Conservation (phyloP, 35 echinoderm and acorn worm species). For the Lytechinus pictus region DNA sequence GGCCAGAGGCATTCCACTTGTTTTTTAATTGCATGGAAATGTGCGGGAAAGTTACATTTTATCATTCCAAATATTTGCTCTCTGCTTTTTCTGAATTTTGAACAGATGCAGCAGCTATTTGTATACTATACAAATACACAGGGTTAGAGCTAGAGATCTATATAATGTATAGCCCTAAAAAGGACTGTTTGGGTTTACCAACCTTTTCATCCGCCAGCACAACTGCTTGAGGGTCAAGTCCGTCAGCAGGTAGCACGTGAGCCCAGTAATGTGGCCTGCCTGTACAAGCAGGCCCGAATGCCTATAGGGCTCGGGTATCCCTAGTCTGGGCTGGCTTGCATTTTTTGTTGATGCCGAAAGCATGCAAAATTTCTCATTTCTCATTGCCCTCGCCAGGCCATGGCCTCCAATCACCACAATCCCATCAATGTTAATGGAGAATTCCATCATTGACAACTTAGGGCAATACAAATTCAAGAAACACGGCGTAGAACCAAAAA, state of each 20-base stretch:
- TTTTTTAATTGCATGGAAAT: too few species aligned
- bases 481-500: too few species aligned
- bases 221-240: constrained; percentile 33
- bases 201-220: constrained; percentile 21
- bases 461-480: too few species aligned
- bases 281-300: constrained; percentile 28
- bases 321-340: constrained; percentile 31
- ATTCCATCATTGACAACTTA: constrained; percentile 34
- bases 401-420: constrained; percentile 8
- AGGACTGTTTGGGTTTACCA: constrained; percentile 46
- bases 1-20: too few species aligned
- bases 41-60: too few species aligned
- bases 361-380: constrained; percentile 16
- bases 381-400: constrained; percentile 19
- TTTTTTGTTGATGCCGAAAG: not conserved
- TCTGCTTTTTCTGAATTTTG: too few species aligned
- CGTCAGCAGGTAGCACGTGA: constrained; percentile 21
- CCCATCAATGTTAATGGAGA: constrained; percentile 15
- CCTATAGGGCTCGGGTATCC: constrained; percentile 28
- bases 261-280: constrained; percentile 18
- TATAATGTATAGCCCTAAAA: constrained; percentile 37
- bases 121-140: too few species aligned
- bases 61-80: too few species aligned
- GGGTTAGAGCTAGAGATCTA: too few species aligned
- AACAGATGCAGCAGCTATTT: too few species aligned